Evolutionary conservation across 2,113 vertebrate species (phyloP), one percentile per base, ranked within the genome.

Genomic region (Falcunculus frontatus): DNA sequence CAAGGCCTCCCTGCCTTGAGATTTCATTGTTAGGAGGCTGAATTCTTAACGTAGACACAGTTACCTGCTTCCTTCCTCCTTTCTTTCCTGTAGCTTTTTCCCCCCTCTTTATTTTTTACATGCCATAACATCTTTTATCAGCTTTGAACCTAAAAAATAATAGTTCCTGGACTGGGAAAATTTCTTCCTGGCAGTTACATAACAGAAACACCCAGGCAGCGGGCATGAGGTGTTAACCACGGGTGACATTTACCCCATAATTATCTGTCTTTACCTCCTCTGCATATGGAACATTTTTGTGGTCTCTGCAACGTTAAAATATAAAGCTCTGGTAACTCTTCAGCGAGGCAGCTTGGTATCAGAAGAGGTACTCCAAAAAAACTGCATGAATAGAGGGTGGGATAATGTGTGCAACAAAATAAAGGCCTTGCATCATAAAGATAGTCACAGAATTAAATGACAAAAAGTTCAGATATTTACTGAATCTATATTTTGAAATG

Each of bases 201-300:
- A 97, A 97, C 75, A 79, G 92, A 91, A 63, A 77, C 17, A n/a
- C 67, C 86, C 57, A 60, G 16, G 57, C 79, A 56, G 67, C 9
- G 47, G 93, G 94, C 84, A 44, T 65, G 92, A 91, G 96, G 91
- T 94, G 90, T 96, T 92, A 94, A 93, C 94, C 96, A 76, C 87
- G 6, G 57, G 83, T 96, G 95, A 96, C 94, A 80, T 92, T 96
- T 96, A 93, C 62, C 74, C 87, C 68, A 29, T 62, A 50, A 77
- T 53, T 84, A 83, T 75, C 92, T 97, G 13, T 39, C 93, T 89
- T 92, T 76, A 84, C 82, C 72, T 77, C 94, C 49, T 42, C 70
- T 69, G 91, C 84, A 72, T 68, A 95, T 73, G 96, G 96, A 96
- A 96, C 90, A 92, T 93, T 93, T 84, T 53, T 95, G 77, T 87